These are phyloP conservation scores for Drosophila acutilabella DNA, from an alignment of 2,888 invertebrate species.

Conservation along the genomic window DNA sequence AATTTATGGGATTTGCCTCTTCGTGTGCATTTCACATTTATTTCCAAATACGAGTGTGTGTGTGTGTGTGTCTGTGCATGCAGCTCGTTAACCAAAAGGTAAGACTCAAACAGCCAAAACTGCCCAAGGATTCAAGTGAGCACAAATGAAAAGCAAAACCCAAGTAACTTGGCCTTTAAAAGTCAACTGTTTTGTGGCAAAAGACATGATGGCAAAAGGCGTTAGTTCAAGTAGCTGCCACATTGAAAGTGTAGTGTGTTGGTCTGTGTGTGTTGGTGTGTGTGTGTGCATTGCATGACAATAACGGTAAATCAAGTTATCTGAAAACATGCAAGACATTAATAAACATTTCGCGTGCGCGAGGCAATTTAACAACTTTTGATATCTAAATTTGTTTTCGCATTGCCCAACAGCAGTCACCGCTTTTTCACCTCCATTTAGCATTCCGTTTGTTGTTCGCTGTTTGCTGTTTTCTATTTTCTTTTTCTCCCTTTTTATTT, in stretches of 20 bases:
- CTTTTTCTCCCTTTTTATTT: neutral
- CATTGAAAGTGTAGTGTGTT: slow-evolving; percentile 9
- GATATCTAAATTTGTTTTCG: slow-evolving; percentile 81
- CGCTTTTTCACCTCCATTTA: slow-evolving; percentile 34
- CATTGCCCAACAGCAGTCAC: slow-evolving; percentile 42
- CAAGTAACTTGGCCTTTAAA: slow-evolving; percentile 67
- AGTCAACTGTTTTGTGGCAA: slow-evolving; percentile 60
- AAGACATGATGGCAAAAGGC: slow-evolving; percentile 58
- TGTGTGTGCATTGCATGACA: slow-evolving; percentile 77
- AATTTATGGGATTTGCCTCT: slow-evolving; percentile 60
- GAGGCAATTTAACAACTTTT: slow-evolving; percentile 83
- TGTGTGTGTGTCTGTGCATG: slow-evolving; percentile 35
- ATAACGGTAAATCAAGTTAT: slow-evolving; percentile 83
- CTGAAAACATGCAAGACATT: slow-evolving; percentile 82
- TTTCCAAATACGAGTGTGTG: slow-evolving; percentile 40
- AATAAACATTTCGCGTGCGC: slow-evolving; percentile 84
- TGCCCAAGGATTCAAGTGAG: slow-evolving; percentile 41
- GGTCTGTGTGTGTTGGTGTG: slow-evolving; percentile 32
- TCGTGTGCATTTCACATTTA: slow-evolving; percentile 77
- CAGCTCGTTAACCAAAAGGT: slow-evolving; percentile 68
- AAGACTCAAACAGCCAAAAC: slow-evolving; percentile 8
- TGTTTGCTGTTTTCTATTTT: slow-evolving; percentile 12
- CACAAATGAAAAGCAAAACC: slow-evolving; percentile 5
- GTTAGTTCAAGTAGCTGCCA: slow-evolving; percentile 54
- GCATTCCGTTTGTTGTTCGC: slow-evolving; percentile 30